Base-by-base conservation (phyloP, 1,140 invertebrate genomes). In the Bombus cullumanus region DNA sequence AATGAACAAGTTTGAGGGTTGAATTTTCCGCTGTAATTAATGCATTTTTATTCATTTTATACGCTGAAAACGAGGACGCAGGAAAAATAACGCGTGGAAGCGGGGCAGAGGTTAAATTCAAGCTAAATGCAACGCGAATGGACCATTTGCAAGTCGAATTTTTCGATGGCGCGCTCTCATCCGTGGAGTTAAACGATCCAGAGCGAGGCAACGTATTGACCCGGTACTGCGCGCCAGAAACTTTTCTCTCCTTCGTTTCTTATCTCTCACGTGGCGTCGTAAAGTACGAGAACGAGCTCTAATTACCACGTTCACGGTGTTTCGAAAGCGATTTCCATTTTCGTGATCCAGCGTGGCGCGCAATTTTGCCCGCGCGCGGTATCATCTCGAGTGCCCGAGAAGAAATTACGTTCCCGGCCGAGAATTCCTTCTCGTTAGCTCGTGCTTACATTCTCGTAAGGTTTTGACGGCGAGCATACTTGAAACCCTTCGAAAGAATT, bases 301-400 rank as follows among this genome's bases (percentile, higher is more conserved):
- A 91, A 91, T 91, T 91, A 71, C 73, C 79, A 62, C 79, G 84
- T 72, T 53, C 77, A 57, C 53, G 86, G 75, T 86, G 71, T 91
- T 90, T 81, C 87, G 86, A 90, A 90, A 91, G 75, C 86, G 78
- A 90, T 88, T 85, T 83, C 84, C 87, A 89, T 89, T 91, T 89
- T 89, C 82, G 88, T 88, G 86, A 91, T 91, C 13, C 86, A n/a
- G 34, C 41, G 22, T 31, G 47, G 47, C 78, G 47, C 69, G 37
- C 25, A 64, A 74, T 76, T 39, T 59, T 12, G 69, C 74, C 37
- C 47, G 47, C 74, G 43, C 25, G 5, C 41, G 64, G 64, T 10
- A 88, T 71, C 68, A 22, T 83, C 80, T 28, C 13, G 34, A n/a
- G 28, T 34, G 12, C 15, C 34, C 76, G 28, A 41, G 34, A 78